Evolutionary conservation across 2,113 vertebrate species (phyloP).

Genomic region (Suncus etruscus): DNA sequence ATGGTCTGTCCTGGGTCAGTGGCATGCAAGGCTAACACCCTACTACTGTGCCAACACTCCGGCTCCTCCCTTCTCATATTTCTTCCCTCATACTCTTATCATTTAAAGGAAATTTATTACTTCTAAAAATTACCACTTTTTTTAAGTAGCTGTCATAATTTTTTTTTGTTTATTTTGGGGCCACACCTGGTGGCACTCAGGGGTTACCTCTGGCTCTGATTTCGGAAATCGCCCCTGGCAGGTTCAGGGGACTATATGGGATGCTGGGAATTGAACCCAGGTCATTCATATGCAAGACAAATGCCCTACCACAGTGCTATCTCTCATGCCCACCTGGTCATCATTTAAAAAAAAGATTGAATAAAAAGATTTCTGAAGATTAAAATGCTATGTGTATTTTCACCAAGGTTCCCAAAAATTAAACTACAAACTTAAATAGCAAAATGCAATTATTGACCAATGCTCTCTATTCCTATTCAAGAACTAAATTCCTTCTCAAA

Average conservation of each 20-base stretch:
- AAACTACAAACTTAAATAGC: neutral
- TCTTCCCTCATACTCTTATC: neutral
- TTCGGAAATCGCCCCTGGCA: no score
- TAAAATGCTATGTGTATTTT: neutral
- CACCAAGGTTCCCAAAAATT: neutral
- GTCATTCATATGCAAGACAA: no score
- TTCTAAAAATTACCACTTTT: neutral
- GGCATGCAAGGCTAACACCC: no score
- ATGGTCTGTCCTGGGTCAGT: no score
- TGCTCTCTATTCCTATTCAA: accelerated
- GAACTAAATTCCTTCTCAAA: neutral
- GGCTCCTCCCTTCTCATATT: neutral
- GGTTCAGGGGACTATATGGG: no score
- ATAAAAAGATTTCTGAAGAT: neutral
- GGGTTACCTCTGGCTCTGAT: no score
- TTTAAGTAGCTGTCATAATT: neutral
- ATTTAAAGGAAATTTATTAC: neutral
- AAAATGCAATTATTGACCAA: neutral
- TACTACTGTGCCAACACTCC: neutral
- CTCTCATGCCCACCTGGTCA: neutral
- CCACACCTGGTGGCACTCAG: no score
- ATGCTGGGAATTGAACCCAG: no score
- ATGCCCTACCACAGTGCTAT: no score
- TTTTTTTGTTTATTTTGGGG: no score
- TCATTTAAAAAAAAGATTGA: neutral